These are phyloP conservation scores for Sus cebifrons DNA, from an alignment of 2,797 vertebrate species.

Conservation along the genomic window DNA sequence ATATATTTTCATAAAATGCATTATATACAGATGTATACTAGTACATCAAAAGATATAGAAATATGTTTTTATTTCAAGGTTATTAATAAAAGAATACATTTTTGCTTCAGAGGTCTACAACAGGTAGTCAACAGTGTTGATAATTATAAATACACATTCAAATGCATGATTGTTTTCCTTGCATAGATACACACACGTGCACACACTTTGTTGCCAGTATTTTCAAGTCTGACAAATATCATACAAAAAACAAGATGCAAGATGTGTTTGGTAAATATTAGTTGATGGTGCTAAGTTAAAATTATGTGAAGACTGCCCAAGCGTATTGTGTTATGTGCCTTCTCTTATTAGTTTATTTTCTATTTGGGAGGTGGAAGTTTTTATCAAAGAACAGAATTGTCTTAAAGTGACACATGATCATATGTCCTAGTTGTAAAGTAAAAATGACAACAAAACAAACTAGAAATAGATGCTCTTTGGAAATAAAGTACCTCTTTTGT, in stretches of 20 bases:
- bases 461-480: neutral
- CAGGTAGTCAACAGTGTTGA: constrained; percentile 1
- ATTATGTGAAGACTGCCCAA: neutral
- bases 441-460: neutral
- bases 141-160: neutral
- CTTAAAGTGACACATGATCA: neutral
- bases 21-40: constrained; percentile 24
- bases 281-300: neutral
- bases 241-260: neutral
- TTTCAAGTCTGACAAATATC: constrained; percentile 41
- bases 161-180: constrained; percentile 6
- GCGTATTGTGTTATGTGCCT: neutral
- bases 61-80: constrained; percentile 41
- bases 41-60: neutral
- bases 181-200: neutral
- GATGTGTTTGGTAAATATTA: neutral
- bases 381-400: neutral
- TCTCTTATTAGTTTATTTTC: constrained; percentile 36
- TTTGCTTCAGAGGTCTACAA: neutral
- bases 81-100: neutral
- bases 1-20: neutral
- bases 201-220: constrained; percentile 8
- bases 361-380: neutral
- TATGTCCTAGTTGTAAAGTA: neutral
- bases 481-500: neutral